phyloP scores from a whole-genome alignment of 2,888 invertebrate species.

The Acleris holmiana region DNA sequence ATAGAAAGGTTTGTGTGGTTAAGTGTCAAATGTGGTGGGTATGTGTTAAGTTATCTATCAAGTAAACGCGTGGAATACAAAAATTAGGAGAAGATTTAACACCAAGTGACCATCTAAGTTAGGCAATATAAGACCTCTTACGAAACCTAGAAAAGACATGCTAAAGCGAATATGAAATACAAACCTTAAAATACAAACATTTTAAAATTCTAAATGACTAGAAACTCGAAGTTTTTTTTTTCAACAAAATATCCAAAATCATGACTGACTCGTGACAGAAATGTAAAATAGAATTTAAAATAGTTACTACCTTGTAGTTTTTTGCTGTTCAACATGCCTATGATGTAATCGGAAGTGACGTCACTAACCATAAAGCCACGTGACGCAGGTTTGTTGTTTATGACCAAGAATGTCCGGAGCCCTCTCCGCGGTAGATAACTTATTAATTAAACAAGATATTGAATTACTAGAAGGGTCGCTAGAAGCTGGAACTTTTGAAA shows the following conservation, averaged over 20 bases:
- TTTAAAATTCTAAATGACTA: no score
- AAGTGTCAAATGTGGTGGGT: slow-evolving; percentile 23
- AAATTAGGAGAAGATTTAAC: background rate
- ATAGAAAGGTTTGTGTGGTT: slow-evolving; percentile 26
- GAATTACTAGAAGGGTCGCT: no score
- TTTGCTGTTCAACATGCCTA: slow-evolving; percentile 11
- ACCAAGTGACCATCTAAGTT: no score
- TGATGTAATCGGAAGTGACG: slow-evolving; percentile 46
- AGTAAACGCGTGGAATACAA: background rate
- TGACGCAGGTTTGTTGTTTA: slow-evolving; percentile 3
- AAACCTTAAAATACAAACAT: no score
- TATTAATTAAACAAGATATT: no score
- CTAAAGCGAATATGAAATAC: no score
- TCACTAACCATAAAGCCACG: slow-evolving; percentile 29
- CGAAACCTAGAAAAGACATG: no score
- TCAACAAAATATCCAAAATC: slow-evolving; percentile 2
- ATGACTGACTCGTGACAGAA: slow-evolving; percentile 9
- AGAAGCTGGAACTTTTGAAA: no score
- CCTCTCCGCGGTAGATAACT: background rate
- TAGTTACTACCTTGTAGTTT: slow-evolving; percentile 2
- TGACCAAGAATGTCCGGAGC: slow-evolving; percentile 23
- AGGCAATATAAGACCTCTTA: no score
- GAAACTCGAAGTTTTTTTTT: background rate
- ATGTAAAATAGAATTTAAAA: background rate
- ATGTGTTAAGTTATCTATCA: slow-evolving; percentile 8